Conservation (phyloP, 2,113 vertebrate genomes). For the Tetraodon nigroviridis region DNA sequence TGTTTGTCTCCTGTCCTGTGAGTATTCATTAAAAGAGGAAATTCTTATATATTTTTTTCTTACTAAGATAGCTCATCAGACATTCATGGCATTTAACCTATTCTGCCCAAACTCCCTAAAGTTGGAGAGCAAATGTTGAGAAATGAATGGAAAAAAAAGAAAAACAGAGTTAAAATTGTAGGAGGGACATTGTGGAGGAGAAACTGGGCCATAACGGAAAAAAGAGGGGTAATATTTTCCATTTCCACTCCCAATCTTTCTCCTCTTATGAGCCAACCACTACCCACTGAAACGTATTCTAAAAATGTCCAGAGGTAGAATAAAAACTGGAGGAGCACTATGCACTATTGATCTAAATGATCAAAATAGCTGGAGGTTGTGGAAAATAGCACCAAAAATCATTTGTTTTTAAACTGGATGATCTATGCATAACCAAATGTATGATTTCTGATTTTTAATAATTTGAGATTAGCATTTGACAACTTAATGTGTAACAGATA, state of each 20-base stretch:
- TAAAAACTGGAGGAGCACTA: slow-evolving; percentile 13
- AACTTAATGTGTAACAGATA: too few species aligned
- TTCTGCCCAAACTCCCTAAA: slow-evolving; percentile 43
- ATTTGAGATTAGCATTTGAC: too few species aligned
- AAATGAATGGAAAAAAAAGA: not conserved
- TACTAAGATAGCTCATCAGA: slow-evolving; percentile 59
- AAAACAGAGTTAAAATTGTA: slow-evolving; percentile 9
- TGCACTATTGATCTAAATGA: slow-evolving; percentile 49
- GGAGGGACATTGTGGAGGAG: slow-evolving; percentile 25
- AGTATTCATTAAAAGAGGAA: slow-evolving; percentile 29
- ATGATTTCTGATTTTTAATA: too few species aligned
- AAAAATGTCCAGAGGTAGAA: slow-evolving; percentile 15
- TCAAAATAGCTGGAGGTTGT: slow-evolving; percentile 40
- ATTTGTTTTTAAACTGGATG: not conserved
- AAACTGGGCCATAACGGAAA: slow-evolving; percentile 11
- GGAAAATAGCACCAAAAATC: slow-evolving; percentile 45
- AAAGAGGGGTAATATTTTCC: slow-evolving; percentile 60
- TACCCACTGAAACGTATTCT: slow-evolving; percentile 37
- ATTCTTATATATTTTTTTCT: slow-evolving; percentile 53
- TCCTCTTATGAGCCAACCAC: slow-evolving; percentile 30
- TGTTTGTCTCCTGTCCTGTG: not conserved
- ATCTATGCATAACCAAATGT: slow-evolving; percentile 2
- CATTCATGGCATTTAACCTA: slow-evolving; percentile 55
- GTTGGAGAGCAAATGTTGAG: slow-evolving; percentile 10
- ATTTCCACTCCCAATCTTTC: slow-evolving; percentile 40